Base-by-base conservation (phyloP, 2,888 invertebrate genomes). In the Pegoplata infirma region DNA sequence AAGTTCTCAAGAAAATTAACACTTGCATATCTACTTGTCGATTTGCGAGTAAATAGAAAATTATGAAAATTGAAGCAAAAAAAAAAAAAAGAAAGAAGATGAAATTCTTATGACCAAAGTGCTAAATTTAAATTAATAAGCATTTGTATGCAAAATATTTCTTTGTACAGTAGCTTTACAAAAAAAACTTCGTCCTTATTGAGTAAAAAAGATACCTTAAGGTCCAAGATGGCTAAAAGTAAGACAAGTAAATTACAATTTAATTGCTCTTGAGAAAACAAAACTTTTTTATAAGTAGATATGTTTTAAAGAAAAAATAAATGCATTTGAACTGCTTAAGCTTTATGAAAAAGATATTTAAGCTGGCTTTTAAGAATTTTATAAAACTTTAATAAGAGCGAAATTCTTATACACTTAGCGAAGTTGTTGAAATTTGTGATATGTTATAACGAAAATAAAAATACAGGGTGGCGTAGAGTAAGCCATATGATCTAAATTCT, bases 81-180 rank as follows among this genome's bases (percentile, higher is more conserved):
- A 14, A 23, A 25, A 23, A 23, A 51, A 51, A n/a, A 19, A 36
- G 12, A 23, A 25, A 23, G n/a, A 51, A 51, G 7, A 5, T 51
- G 51, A 49, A 49, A 67, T 72, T 71, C 72, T 75, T 71, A 79
- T 75, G 56, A 61, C 68, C 75, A 75, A 74, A 61, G 71, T 72
- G 58, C 71, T 79, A 79, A 75, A 79, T 79, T 79, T 79, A 79
- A 79, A 79, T 79, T 79, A 79, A 79, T 79, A 79, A 79, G 79
- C 79, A 79, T 79, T 79, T 79, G 67, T 79, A 79, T 79, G 75
- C 79, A 79, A 79, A 71, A 21, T 40, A 12, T 55, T 53, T 55
- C 12, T 49, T 75, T n/a, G 25, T 5, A 19, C 10, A 40, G 5
- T 8, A n/a, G 28, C n/a, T 58, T 49, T 17, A 46, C 5, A 32